These are phyloP conservation scores for Paguma larvata DNA, from an alignment of 2,797 vertebrate genomes.

Conservation along the genomic window DNA sequence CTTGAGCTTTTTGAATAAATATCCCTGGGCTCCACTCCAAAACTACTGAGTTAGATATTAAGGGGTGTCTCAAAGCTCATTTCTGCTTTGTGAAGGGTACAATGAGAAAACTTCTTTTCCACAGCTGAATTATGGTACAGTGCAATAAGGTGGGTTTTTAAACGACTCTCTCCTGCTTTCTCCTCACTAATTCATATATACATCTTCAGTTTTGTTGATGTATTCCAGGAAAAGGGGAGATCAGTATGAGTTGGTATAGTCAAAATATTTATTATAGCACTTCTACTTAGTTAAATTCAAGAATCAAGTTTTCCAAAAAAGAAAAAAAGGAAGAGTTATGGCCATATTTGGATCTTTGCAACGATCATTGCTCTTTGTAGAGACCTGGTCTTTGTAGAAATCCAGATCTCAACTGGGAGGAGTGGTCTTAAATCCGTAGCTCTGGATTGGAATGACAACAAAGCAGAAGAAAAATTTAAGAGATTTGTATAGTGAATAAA, in stretches of 20 bases:
- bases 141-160: background rate
- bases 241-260: background rate
- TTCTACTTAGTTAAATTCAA: background rate
- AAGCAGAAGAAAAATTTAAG: background rate
- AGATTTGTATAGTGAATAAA: background rate
- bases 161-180: background rate
- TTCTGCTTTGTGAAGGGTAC: background rate
- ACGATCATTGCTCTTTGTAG: background rate
- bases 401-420: background rate
- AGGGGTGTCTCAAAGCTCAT: background rate
- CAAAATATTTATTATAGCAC: background rate
- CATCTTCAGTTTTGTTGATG: background rate
- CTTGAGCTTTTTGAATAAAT: conserved; percentile 18
- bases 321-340: background rate
- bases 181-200: background rate
- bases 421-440: background rate
- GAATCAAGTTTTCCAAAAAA: background rate
- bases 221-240: background rate
- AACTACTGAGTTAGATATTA: background rate
- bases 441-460: background rate
- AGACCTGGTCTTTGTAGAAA: background rate
- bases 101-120: background rate
- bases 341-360: background rate
- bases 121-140: background rate
- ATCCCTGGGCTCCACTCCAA: background rate